Percentiles rank a stretch among this genome's conserved stretches.
These are phyloP conservation scores for Neoniphon sammara DNA, from an alignment of 2,797 vertebrate genomes.

Conservation along the genomic window DNA sequence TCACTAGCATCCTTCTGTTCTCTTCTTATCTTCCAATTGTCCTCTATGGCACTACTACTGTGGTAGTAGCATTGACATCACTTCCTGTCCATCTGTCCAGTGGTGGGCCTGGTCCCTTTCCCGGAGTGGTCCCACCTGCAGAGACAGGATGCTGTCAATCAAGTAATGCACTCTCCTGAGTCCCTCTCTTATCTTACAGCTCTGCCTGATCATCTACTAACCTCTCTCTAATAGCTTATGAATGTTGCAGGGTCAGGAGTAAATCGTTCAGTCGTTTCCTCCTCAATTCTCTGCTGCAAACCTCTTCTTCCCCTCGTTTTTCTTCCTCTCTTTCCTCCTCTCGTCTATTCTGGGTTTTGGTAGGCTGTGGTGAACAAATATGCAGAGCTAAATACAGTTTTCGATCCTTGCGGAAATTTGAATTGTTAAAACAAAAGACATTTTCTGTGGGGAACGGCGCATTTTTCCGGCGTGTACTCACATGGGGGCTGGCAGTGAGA, in stretches of 20 bases:
- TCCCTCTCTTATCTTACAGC: neutral
- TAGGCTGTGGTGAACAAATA: slow-evolving; percentile 69
- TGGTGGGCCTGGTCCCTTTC: slow-evolving; percentile 67
- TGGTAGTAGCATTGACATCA: slow-evolving; percentile 63
- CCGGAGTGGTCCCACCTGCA: slow-evolving; percentile 71
- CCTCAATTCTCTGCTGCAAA: slow-evolving; percentile 85
- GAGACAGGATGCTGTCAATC: slow-evolving; percentile 47
- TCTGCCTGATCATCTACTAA: slow-evolving; percentile 38
- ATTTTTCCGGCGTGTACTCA: slow-evolving; percentile 59
- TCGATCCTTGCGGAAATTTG: slow-evolving; percentile 39
- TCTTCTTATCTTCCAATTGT: slow-evolving; percentile 25
- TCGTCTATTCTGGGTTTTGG: slow-evolving; percentile 81
- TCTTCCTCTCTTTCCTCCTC: slow-evolving; percentile 76
- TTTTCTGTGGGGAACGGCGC: slow-evolving; percentile 13
- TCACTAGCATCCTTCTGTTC: slow-evolving; percentile 31
- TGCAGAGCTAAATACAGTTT: slow-evolving; percentile 60
- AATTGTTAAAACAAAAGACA: slow-evolving; percentile 20
- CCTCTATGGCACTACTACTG: slow-evolving; percentile 48
- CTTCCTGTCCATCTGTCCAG: slow-evolving; percentile 66
- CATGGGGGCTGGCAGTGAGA: slow-evolving; percentile 89
- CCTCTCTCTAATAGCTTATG: slow-evolving; percentile 87
- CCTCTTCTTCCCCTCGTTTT: slow-evolving; percentile 81
- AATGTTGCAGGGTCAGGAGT: slow-evolving; percentile 90
- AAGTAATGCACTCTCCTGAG: neutral
- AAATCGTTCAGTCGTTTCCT: slow-evolving; percentile 93